Evolutionary conservation across 2,113 vertebrate species (phyloP).

Genomic region (Odocoileus hemionus): DNA sequence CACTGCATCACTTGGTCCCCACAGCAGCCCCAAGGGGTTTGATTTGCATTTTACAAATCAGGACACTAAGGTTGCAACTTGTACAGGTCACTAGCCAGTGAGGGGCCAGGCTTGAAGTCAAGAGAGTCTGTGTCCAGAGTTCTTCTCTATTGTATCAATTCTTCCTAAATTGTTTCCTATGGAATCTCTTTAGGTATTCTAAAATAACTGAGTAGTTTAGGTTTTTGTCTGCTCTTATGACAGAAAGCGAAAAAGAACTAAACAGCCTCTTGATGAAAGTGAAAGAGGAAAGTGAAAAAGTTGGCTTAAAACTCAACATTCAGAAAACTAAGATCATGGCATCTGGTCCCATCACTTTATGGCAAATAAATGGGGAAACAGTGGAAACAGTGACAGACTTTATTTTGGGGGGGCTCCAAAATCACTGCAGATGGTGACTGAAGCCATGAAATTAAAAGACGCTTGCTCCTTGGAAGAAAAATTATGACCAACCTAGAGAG

Average conservation of each 20-base stretch:
- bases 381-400: neutral
- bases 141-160: neutral
- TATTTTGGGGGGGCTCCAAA: neutral
- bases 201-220: neutral
- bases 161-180: neutral
- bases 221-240: neutral
- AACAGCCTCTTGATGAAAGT: neutral
- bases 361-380: neutral
- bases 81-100: neutral
- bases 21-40: neutral
- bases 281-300: neutral
- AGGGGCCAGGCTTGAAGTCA: neutral
- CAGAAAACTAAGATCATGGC: neutral
- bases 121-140: neutral
- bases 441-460: neutral
- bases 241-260: neutral
- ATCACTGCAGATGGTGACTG: neutral
- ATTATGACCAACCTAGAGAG: neutral
- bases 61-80: neutral
- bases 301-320: neutral
- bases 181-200: neutral
- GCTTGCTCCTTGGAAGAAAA: neutral
- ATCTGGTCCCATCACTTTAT: neutral
- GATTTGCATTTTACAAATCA: neutral
- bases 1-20: neutral